phyloP scores from a whole-genome alignment of 2,797 vertebrate species.

The Sparus aurata region DNA sequence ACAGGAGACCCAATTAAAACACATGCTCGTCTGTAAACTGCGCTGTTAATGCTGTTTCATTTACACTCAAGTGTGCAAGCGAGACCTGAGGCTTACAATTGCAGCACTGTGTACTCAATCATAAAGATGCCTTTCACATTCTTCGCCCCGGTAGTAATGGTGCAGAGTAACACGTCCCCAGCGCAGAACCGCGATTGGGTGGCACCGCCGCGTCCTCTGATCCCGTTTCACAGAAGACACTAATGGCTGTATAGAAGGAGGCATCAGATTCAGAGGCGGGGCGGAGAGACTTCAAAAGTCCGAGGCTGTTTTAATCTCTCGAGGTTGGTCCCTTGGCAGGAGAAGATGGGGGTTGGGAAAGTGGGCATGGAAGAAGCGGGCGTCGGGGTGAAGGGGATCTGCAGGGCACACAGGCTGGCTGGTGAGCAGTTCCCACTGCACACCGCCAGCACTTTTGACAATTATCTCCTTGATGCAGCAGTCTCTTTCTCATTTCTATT shows the following conservation, averaged over 20 bases:
- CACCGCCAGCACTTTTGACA: constrained; percentile 71
- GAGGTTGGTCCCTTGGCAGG: constrained; percentile 52
- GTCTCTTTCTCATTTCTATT: constrained; percentile 56
- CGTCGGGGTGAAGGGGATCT: constrained; percentile 42
- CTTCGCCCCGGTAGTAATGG: constrained; percentile 18
- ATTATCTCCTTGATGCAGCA: constrained; percentile 81
- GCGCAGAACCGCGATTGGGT: constrained; percentile 18
- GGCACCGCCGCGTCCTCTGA: constrained; percentile 44
- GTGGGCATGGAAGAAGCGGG: constrained; percentile 53
- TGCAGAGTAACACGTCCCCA: constrained; percentile 26
- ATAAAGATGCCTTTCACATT: constrained; percentile 54
- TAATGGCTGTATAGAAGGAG: constrained; percentile 60
- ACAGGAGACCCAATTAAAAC: constrained; percentile 66
- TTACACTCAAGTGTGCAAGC: constrained; percentile 38
- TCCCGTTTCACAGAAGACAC: constrained; percentile 50
- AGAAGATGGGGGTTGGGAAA: constrained; percentile 16
- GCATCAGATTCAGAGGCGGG: constrained; percentile 55
- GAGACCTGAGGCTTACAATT: constrained; percentile 30
- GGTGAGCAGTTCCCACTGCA: constrained; percentile 61
- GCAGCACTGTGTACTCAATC: constrained; percentile 27
- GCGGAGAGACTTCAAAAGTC: constrained; percentile 61
- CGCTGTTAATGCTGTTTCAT: constrained; percentile 55
- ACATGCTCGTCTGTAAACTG: constrained; percentile 45
- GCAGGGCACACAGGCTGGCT: constrained; percentile 42
- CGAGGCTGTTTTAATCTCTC: constrained; percentile 52